Percentiles rank a stretch among this genome's conserved stretches.
Evolutionary conservation across 2,888 invertebrate genomes (phyloP).

Genomic region (Nephrocerus scutellatus): DNA sequence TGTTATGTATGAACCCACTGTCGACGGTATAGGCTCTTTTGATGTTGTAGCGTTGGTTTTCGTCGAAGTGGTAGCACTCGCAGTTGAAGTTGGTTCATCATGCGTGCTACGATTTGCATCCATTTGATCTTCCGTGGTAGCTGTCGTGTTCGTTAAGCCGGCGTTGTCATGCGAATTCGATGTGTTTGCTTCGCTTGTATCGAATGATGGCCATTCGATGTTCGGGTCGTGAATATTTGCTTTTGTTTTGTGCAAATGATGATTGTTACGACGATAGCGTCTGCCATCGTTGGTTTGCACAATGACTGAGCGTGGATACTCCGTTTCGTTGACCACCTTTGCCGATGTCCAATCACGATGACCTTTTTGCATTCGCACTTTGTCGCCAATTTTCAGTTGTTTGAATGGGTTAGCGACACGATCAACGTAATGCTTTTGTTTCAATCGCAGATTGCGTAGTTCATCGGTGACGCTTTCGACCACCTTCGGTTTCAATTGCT

Average conservation of each 20-base stretch:
- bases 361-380: slow-evolving; percentile 9
- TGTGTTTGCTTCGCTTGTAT: too few species aligned
- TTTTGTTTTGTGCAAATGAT: slow-evolving; percentile 2
- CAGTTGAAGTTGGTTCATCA: too few species aligned
- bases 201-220: too few species aligned
- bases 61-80: too few species aligned
- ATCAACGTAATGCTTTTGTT: slow-evolving; percentile 14
- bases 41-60: too few species aligned
- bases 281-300: slow-evolving; percentile 14
- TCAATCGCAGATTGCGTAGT: slow-evolving; percentile 6
- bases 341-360: slow-evolving; percentile 15
- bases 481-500: slow-evolving; percentile 22
- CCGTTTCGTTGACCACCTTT: slow-evolving; percentile 9
- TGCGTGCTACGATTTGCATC: too few species aligned
- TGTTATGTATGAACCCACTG: too few species aligned
- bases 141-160: too few species aligned
- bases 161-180: too few species aligned
- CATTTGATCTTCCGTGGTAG: too few species aligned
- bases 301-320: slow-evolving; percentile 15
- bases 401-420: slow-evolving; percentile 3
- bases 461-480: slow-evolving; percentile 12
- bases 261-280: slow-evolving; percentile 12
- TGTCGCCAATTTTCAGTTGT: slow-evolving; percentile 9
- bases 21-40: too few species aligned
- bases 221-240: slow-evolving; percentile 1